Evolutionary conservation across 2,797 vertebrate genomes (phyloP), one percentile per base, ranked within the genome.

Genomic region (Hephaestus fuliginosus): DNA sequence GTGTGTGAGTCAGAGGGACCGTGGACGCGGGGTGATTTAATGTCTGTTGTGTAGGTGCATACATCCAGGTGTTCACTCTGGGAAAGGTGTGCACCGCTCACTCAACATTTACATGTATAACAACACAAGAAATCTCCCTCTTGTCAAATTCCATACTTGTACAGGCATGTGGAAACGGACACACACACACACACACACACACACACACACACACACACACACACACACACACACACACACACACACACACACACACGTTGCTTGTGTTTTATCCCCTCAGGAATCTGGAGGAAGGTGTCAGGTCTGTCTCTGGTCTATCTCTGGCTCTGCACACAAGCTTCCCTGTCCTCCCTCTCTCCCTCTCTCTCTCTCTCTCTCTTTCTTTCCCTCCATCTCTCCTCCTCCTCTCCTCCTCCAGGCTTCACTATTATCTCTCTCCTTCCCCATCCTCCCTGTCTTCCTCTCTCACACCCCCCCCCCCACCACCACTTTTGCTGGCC

Each of bases 401-500:
- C 73, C 76, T 67, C 62, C 64, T 84, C 71, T 84, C 75, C 68
- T 89, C 95, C 95, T 96, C 90, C 93, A 96, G 96, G 95, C 85
- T 87, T 87, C 70, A 82, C 84, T 75, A 87, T 93, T 91, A 90
- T 92, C 88, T 88, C 73, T 76, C 84, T 86, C 73, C 70, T 82
- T 88, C 70, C 88, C 81, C 79, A 91, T 93, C 92, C 94, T 95
- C 94, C 95, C 88, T 88, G 92, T 95, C 94, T 94, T 92, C 92
- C 94, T 89, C 51, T 67, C 62, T 61, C 51, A 41, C 65, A 51
- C 13, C 43, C 65, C 48, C 48, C 63, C 69, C 60, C 13, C 43
- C 65, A 43, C 48, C 63, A 69, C 60, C 69, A 49, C 80, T 80
- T 70, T 49, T 87, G 70, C 78, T 85, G 88, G 86, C 92, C 94